Base-by-base conservation (phyloP, 2,888 invertebrate species). In the Cotesia congregata region DNA sequence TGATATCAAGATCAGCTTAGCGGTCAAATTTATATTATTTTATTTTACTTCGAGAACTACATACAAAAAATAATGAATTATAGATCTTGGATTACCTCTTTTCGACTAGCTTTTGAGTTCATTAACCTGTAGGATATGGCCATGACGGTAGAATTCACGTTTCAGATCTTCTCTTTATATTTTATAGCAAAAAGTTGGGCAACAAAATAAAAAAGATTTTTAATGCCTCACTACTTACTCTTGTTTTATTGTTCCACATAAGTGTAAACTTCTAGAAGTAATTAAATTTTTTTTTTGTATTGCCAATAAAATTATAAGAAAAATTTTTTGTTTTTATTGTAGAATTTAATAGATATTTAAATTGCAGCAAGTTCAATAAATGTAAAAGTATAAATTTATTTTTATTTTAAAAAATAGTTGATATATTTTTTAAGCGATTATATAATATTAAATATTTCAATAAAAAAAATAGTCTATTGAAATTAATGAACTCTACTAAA, bases 61-160 rank as follows among this genome's bases (percentile, higher is more conserved):
- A 30, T 30, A 30, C 30, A 30, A 30, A 30, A 41, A 20, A 5
- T 68, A 40, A 12, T n/a, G 41, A 17, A 41, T 20, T 17, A 40
- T 50, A 50, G 50, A 50, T 50, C 50, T 50, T 50, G 12, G 50
- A 12, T 40, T 40, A 6, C 6, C 3, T n/a, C 9, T n/a, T n/a
- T 70, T 59, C 5, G 12, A 7, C 38, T 70, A 65, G 50, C 17
- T 60, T 67, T 50, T 17, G 60, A 71, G 71, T 75, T 71, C 70
- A 15, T 71, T 67, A 59, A 71, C 71, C 75, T 50, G 64, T 50
- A 60, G 12, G 7, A 61, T 5, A 60, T 65, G 71, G 59, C 75
- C 75, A 70, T 75, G 75, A 60, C 9, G 70, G 70, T 50, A 64
- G 65, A 75, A 75, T 70, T 69, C 50, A 69, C 70, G 17, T 64